Conservation (phyloP, 2,888 invertebrate species). For the Gasteruption jaculator region DNA sequence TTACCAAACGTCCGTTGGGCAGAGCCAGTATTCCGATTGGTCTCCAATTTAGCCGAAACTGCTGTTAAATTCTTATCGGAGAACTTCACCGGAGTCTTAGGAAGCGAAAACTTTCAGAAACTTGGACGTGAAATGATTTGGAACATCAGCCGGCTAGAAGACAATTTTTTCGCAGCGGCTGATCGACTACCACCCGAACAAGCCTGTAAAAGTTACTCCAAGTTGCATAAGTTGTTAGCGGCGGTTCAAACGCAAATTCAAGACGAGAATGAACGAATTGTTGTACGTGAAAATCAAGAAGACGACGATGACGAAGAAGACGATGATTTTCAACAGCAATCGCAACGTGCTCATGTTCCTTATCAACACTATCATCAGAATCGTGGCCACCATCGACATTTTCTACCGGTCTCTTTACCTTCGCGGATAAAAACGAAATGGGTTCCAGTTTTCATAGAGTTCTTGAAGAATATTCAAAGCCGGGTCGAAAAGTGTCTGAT, state of each 20-base stretch:
- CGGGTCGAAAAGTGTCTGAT: constrained; percentile 69
- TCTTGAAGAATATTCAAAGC: constrained; percentile 62
- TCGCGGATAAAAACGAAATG: constrained; percentile 55
- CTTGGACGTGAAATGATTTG: constrained; percentile 69
- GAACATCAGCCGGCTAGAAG: constrained; percentile 73
- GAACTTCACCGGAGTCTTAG: constrained; percentile 72
- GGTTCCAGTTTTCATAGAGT: constrained; percentile 56
- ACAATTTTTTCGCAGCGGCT: constrained; percentile 73
- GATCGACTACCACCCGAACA: constrained; percentile 77
- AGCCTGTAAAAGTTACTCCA: constrained; percentile 73
- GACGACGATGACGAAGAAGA: too few species aligned
- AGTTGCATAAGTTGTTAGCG: constrained; percentile 41
- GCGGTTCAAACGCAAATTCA: constrained; percentile 35
- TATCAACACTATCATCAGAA: too few species aligned
- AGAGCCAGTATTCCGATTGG: constrained; percentile 71
- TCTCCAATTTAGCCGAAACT: constrained; percentile 74
- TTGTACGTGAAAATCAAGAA: too few species aligned
- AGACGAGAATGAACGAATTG: too few species aligned
- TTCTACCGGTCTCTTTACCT: too few species aligned
- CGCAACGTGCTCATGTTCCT: too few species aligned
- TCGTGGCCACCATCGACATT: too few species aligned
- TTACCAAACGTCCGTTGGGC: constrained; percentile 82
- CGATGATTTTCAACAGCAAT: constrained; percentile 45
- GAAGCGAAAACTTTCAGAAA: constrained; percentile 62
- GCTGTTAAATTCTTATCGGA: constrained; percentile 76